These are phyloP conservation scores for Tribolium castaneum DNA, from an alignment of 1,140 invertebrate genomes.

Conservation along the genomic window DNA sequence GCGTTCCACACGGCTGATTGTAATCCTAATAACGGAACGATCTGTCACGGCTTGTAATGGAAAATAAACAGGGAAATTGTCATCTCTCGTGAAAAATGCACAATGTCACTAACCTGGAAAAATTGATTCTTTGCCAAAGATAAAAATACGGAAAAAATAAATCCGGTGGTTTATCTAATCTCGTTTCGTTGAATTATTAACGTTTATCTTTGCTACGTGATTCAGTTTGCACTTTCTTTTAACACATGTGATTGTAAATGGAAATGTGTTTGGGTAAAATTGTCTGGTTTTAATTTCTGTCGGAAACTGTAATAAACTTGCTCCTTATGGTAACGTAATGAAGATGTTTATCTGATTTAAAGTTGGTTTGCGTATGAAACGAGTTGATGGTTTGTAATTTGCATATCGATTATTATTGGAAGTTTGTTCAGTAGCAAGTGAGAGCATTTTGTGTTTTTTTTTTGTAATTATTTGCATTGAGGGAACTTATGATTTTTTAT, in stretches of 20 bases:
- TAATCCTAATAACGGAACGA: conserved; percentile 1
- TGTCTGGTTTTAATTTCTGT: not conserved
- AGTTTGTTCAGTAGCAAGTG: not conserved
- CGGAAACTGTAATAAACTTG: not conserved
- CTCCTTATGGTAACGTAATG: not conserved
- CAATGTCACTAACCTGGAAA: conserved; percentile 16
- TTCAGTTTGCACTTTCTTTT: not conserved
- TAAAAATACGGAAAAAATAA: not conserved
- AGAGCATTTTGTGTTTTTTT: too few species aligned
- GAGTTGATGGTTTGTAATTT: not conserved
- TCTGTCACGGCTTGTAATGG: not conserved
- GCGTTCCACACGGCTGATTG: not conserved
- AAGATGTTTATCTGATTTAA: not conserved
- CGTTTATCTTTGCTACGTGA: not conserved
- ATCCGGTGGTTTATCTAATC: too few species aligned
- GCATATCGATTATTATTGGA: not conserved
- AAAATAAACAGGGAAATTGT: conserved; percentile 18
- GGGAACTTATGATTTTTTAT: too few species aligned
- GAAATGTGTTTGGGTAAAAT: conserved; percentile 2
- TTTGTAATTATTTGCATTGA: too few species aligned
- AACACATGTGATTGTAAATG: not conserved
- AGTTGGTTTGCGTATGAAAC: not conserved
- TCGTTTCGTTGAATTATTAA: not conserved
- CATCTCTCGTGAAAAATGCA: not conserved
- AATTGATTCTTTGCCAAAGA: not conserved